Base-by-base conservation (phyloP, 2,113 vertebrate species). In the Baryphthengus martii region DNA sequence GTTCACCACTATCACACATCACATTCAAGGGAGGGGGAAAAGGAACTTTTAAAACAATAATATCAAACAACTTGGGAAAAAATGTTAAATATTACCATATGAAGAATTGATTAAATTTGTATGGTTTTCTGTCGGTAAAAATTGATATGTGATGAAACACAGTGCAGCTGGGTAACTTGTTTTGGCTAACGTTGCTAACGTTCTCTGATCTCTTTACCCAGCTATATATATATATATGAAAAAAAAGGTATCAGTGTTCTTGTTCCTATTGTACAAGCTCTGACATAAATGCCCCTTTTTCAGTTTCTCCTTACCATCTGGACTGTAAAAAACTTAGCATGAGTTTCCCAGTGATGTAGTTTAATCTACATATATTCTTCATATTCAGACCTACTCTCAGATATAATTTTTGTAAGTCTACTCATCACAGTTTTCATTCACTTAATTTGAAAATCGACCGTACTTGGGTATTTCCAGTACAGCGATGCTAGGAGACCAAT, bases 21-120 rank as follows among this genome's bases (percentile, higher is more conserved):
- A 97, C 76, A 7, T 93, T 93, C 0, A 4, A 85, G 82, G 63
- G 78, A 17, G 12, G 62, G 66, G 70, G 66, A 14, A 49, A 96
- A 92, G 86, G 92, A 96, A 96, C 97, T 98, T 97, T 98, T 97
- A 98, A 98, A 98, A 98, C 97, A 98, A 96, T 98, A 98, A 97
- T 98, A 98, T 98, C 97, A 98, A 98, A 98, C 98, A 98, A 98
- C 96, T 98, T 85, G 95, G 96, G 33, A 52, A 95, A 95, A 97
- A 97, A 97, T 93, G 97, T 98, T 98, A 98, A 98, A 96, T 98
- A 97, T 97, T 98, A 97, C 98, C 98, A 98, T 97, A 98, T 98
- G 98, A 98, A 97, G 96, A 97, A 93, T 96, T 98, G 97, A 98
- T 98, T 98, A 97, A 98, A 98, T 98, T 97, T 98, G 97, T 97